Evolutionary conservation across 2,113 vertebrate species (phyloP), one percentile per base, ranked within the genome.

Genomic region (Callocephalon fimbriatum): DNA sequence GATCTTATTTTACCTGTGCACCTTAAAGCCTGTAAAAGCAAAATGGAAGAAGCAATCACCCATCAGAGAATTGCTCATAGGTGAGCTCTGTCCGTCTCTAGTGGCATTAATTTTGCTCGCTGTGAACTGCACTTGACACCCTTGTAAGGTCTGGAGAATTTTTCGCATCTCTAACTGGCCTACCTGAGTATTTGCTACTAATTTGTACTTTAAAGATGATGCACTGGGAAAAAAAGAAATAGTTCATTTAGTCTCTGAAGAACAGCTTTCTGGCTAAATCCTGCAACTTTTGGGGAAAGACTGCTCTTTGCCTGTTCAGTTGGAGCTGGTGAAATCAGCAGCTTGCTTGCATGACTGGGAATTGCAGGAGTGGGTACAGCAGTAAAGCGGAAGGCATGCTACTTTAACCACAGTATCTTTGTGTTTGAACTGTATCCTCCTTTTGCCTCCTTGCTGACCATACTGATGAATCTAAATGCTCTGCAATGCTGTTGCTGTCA

Each of bases 61-160:
- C 96, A 91, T 98, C 94, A 94, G 96, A 93, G 96, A 96, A 94
- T 7, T 91, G 96, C 94, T 97, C 70, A 23, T 20, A 81, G 90
- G 85, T 95, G 98, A 98, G 97, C 98, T 96, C 93, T 83, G 91
- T 7, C 92, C 6, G 0, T 91, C 62, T 73, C 94, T 96, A 80
- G 84, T 92, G 91, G 93, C 93, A 80, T 97, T 96, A 93, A 96
- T 97, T 97, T 97, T 96, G 93, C 94, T 96, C 94, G n/a, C 38
- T 47, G 87, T 97, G 97, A 97, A 97, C 96, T 66, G 58, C 94
- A 86, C 92, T 97, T 97, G 97, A 98, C 95, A 93, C 71, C 2
- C 63, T 90, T 86, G 58, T 17, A 79, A 75, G 88, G 95, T 94
- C 88, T 71, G 35, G 17, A 85, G 94, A 84, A 80, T 80, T 93